A percentile compares a stretch with the other conserved stretches of the same genome.
These are phyloP conservation scores for Cryptoprocta ferox DNA, from an alignment of 2,797 vertebrate genomes.

Conservation along the genomic window DNA sequence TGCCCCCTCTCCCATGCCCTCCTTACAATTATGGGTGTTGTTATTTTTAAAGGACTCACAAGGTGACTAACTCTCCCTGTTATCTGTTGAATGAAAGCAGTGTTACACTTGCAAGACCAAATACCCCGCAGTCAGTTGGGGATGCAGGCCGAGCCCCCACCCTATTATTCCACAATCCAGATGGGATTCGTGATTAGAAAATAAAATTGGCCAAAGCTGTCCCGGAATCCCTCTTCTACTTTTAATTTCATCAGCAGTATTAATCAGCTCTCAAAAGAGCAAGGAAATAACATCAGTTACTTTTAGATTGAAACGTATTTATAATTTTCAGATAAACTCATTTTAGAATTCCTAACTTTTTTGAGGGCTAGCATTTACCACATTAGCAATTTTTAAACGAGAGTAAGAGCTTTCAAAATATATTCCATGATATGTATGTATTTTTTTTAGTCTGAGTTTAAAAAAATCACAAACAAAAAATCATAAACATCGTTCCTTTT, in stretches of 20 bases:
- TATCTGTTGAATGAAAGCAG: constrained; percentile 64
- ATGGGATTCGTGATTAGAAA: constrained; percentile 75
- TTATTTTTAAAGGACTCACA: constrained; percentile 54
- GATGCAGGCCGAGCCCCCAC: background rate
- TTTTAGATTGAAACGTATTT: background rate
- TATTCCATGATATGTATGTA: background rate
- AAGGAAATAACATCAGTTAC: constrained; percentile 40
- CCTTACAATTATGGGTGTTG: constrained; percentile 28
- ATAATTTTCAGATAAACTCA: constrained; percentile 21
- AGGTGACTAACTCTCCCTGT: constrained; percentile 36
- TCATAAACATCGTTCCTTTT: background rate
- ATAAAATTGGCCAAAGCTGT: constrained; percentile 70
- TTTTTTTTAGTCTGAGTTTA: constrained; percentile 16
- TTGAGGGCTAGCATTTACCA: background rate
- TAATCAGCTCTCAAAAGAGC: constrained; percentile 49
- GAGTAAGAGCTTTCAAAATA: background rate
- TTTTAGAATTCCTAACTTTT: constrained; percentile 51
- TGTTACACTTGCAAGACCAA: constrained; percentile 4
- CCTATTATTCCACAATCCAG: constrained; percentile 67
- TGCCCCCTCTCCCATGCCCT: background rate
- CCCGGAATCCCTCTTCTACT: constrained; percentile 63
- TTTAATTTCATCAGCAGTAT: constrained; percentile 62
- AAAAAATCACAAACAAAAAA: constrained; percentile 11
- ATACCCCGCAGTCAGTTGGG: background rate
- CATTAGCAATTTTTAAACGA: background rate